phyloP scores from a whole-genome alignment of 2,888 invertebrate species.

The Julus scanicus region DNA sequence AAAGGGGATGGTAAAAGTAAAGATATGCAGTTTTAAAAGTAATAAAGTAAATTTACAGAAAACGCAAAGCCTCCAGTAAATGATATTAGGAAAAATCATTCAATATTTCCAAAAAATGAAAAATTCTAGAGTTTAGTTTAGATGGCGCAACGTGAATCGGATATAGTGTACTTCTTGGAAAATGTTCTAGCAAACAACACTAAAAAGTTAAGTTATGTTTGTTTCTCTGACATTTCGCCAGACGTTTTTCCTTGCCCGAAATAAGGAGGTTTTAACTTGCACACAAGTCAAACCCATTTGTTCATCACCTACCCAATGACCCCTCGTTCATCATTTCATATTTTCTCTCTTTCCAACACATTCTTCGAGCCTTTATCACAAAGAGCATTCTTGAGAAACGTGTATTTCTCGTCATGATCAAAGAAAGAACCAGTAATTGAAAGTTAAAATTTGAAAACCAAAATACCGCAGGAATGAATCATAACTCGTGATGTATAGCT shows the following conservation, averaged over 20 bases:
- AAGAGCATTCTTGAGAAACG: background rate
- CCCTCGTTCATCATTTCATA: conserved; percentile 39
- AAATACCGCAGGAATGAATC: conserved; percentile 37
- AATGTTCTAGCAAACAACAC: no score
- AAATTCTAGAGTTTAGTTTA: no score
- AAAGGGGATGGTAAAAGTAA: no score
- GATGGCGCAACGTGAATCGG: no score
- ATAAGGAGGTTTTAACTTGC: background rate
- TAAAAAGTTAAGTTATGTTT: no score
- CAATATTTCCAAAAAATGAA: no score
- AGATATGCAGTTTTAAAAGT: no score
- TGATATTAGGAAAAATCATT: no score
- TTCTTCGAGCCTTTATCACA: background rate
- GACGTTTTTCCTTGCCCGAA: background rate
- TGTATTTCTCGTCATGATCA: background rate
- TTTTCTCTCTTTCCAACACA: background rate
- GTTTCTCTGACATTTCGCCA: background rate
- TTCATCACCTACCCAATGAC: conserved; percentile 16
- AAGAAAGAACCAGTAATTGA: background rate
- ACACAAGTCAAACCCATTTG: conserved; percentile 32
- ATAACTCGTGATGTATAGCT: conserved; percentile 3
- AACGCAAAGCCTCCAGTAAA: no score
- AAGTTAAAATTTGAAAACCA: conserved; percentile 37
- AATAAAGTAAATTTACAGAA: no score
- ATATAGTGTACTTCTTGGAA: no score